These are phyloP conservation scores for Dysidea cf. avara DNA, from an alignment of 37 sponge, comb jelly and placozoan species.

Conservation along the genomic window DNA sequence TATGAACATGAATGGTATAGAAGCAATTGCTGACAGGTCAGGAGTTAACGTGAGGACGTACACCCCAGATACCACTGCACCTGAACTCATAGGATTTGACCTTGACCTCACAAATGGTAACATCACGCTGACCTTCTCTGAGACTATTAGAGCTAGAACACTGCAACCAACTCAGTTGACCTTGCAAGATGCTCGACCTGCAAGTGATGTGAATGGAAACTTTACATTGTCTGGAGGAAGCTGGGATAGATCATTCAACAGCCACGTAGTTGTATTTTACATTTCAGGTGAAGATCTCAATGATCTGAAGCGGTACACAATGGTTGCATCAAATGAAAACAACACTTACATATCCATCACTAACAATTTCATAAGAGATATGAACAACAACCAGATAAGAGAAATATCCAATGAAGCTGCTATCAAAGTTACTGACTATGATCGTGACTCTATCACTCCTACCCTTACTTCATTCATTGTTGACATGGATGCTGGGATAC, in stretches of 20 bases:
- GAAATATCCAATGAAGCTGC: slow-evolving; percentile 1
- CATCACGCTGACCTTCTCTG: slow-evolving; percentile 71
- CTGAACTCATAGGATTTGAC: slow-evolving; percentile 53
- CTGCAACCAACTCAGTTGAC: slow-evolving; percentile 57
- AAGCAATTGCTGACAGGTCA: slow-evolving; percentile 17
- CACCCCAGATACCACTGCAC: slow-evolving; percentile 76
- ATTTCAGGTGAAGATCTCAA: slow-evolving; percentile 73
- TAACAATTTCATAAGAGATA: slow-evolving; percentile 54
- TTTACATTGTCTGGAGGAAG: slow-evolving; percentile 69
- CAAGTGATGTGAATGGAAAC: not conserved
- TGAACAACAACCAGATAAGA: slow-evolving; percentile 43
- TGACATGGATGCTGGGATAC: slow-evolving; percentile 69
- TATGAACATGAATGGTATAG: slow-evolving; percentile 61
- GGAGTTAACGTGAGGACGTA: slow-evolving; percentile 30
- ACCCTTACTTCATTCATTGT: slow-evolving; percentile 49
- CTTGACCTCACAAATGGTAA: slow-evolving; percentile 70
- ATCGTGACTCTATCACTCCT: slow-evolving; percentile 48
- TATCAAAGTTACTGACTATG: slow-evolving; percentile 12
- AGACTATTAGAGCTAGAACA: slow-evolving; percentile 63
- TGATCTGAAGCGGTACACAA: slow-evolving; percentile 53
- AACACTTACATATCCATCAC: slow-evolving; percentile 58
- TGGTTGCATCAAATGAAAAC: slow-evolving; percentile 47
- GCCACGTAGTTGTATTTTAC: slow-evolving; percentile 30
- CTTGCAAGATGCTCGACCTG: slow-evolving; percentile 14
- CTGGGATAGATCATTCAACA: slow-evolving; percentile 6